Conservation (phyloP, 92 coral and sea anemone genomes). For the Phymanthus crucifer region DNA sequence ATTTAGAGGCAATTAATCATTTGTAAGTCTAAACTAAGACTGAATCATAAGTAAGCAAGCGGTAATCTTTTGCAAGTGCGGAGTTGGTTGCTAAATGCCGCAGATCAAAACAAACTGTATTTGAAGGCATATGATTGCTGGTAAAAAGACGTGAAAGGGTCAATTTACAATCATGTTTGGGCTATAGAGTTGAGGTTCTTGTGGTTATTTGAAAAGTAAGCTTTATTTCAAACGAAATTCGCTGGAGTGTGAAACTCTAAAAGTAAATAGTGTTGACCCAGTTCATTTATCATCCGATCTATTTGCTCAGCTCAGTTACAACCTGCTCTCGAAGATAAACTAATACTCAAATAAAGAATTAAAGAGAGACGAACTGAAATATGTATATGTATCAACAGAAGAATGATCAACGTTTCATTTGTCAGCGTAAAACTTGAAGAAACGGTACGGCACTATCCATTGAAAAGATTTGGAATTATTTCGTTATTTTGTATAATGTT, state of each 20-base stretch:
- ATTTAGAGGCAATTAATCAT: too few species aligned
- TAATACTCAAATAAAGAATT: not conserved
- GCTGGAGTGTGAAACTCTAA: not conserved
- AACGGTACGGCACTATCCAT: not conserved
- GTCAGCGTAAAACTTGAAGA: not conserved
- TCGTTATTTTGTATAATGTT: not conserved
- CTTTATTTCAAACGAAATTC: not conserved
- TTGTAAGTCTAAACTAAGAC: too few species aligned
- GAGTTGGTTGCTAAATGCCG: too few species aligned
- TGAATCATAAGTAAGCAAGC: too few species aligned
- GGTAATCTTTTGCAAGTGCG: too few species aligned
- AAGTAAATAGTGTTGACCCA: not conserved
- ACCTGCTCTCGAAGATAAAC: not conserved
- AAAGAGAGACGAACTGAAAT: not conserved
- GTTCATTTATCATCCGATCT: not conserved
- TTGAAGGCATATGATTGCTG: too few species aligned
- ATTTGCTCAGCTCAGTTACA: not conserved
- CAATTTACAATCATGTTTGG: too few species aligned
- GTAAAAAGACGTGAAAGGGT: too few species aligned
- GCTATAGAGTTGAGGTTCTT: too few species aligned
- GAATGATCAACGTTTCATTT: too few species aligned
- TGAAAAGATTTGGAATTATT: not conserved
- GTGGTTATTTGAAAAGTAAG: not conserved
- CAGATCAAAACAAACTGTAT: too few species aligned
- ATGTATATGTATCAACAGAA: not conserved